Evolutionary conservation across 2,113 vertebrate genomes (phyloP), one percentile per base, ranked within the genome.

Genomic region (Callopanchax toddi): DNA sequence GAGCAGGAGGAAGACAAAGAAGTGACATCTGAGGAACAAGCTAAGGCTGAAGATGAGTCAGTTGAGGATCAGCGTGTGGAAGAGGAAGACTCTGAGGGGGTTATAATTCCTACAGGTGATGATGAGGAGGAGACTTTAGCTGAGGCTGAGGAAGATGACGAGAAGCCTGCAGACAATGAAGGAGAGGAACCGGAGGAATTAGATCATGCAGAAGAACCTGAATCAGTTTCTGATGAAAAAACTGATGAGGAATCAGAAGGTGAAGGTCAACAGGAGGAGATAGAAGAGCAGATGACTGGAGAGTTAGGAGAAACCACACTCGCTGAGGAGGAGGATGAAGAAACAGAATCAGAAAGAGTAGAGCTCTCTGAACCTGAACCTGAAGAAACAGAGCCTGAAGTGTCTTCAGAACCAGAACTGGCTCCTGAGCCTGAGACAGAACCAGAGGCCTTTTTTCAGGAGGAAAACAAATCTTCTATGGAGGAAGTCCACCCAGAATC

Each of bases 1-100:
- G 68, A 43, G 10, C 32, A 52, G 16, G 71, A 78, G 18, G 84
- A 73, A n/a, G 50, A 60, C 12, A 70, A 82, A 42, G 78, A 55
- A n/a, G 37, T 42, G 15, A 12, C 18, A 17, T 34, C 71, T 58
- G 67, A 57, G 17, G 69, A 67, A 8, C 55, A 67, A 10, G 23
- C n/a, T 43, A 53, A 52, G 51, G 3, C 43, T n/a, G 25, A 18
- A 15, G 61, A 53, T 15, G 61, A 63, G 23, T 32, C 32, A 23
- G 1, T 21, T 4, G 44, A 67, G 17, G 23, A 62, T 26, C 20
- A 48, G 42, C 49, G 16, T 29, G 12, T 40, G 6, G 69, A 71
- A 13, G 36, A 34, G 6, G 69, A 71, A 13, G 36, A 34, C 8
- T 20, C 53, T 50, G 43, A 60, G 16, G 23, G n/a, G n/a, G n/a